Evolutionary conservation across 2,113 vertebrate species (phyloP).

Genomic region (Gulo gulo): DNA sequence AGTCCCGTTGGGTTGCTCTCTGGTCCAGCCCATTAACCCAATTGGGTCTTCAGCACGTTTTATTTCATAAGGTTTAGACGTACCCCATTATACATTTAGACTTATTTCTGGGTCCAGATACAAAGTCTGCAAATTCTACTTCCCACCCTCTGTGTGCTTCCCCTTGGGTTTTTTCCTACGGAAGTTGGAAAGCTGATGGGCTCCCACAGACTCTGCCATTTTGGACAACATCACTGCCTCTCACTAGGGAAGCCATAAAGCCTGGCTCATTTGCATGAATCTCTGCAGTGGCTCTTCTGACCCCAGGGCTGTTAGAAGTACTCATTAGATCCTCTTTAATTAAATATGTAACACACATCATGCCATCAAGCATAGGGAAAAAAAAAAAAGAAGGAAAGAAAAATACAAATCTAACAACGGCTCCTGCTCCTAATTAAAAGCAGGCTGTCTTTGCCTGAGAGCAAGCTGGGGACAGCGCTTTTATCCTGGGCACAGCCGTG

Average conservation of each 20-base stretch:
- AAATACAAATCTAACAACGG: slow-evolving; percentile 71
- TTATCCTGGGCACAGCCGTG: neutral
- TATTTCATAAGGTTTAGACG: neutral
- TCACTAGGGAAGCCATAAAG: slow-evolving; percentile 58
- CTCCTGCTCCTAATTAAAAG: slow-evolving; percentile 77
- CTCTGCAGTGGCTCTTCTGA: slow-evolving; percentile 71
- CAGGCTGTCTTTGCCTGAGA: slow-evolving; percentile 58
- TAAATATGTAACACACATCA: slow-evolving; percentile 77
- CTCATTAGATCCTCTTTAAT: slow-evolving; percentile 80
- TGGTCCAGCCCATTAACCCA: neutral
- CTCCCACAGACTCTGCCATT: slow-evolving; percentile 56
- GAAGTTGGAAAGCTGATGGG: slow-evolving; percentile 33
- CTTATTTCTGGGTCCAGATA: neutral
- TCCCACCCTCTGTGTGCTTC: neutral
- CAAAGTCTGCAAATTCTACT: slow-evolving; percentile 13
- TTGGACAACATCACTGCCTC: slow-evolving; percentile 54
- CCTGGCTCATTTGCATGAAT: slow-evolving; percentile 69
- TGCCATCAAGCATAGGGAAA: slow-evolving; percentile 54
- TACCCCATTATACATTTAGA: neutral
- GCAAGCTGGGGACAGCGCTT: slow-evolving; percentile 52
- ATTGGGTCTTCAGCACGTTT: neutral
- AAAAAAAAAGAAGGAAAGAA: slow-evolving; percentile 27
- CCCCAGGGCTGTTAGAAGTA: slow-evolving; percentile 75
- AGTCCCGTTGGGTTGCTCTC: neutral
- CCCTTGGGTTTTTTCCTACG: slow-evolving; percentile 1